Conservation (phyloP, 2,113 vertebrate genomes). For the Rhineura floridana region DNA sequence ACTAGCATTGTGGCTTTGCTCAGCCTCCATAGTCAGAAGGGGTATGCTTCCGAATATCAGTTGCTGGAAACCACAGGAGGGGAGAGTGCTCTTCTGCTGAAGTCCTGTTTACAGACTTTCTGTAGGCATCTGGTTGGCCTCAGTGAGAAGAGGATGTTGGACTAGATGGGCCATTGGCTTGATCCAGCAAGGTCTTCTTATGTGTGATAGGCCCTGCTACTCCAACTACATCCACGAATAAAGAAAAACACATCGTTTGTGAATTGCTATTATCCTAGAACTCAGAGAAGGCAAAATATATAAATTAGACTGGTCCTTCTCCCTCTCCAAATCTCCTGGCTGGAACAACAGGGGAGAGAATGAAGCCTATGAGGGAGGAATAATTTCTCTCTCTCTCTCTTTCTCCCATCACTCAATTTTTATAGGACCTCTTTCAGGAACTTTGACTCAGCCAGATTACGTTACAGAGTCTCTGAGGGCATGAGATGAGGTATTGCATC, state of each 20-base stretch:
- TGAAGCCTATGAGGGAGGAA: slow-evolving; percentile 12
- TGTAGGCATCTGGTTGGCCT: too few relatives aligned
- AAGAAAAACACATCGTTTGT: background rate
- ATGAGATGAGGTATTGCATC: slow-evolving; percentile 31
- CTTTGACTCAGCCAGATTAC: slow-evolving; percentile 50
- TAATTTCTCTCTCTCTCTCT: background rate
- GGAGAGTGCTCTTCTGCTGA: too few relatives aligned
- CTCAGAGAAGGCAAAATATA: background rate
- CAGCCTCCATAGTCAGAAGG: too few relatives aligned
- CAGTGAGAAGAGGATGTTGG: too few relatives aligned
- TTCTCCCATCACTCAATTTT: slow-evolving; percentile 19
- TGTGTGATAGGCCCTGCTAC: background rate
- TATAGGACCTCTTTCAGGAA: slow-evolving; percentile 35
- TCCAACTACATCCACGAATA: background rate
- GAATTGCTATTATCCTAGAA: background rate
- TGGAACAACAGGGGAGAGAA: background rate
- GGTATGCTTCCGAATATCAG: too few relatives aligned
- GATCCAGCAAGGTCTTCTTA: too few relatives aligned
- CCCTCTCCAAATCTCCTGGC: background rate
- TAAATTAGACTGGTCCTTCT: background rate
- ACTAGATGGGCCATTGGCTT: too few relatives aligned
- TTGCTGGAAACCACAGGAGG: too few relatives aligned
- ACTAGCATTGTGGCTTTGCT: too few relatives aligned
- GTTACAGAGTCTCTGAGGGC: slow-evolving; percentile 35
- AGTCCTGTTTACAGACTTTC: too few relatives aligned